Conservation (phyloP, 2,888 invertebrate genomes). For the Noctua janthina region DNA sequence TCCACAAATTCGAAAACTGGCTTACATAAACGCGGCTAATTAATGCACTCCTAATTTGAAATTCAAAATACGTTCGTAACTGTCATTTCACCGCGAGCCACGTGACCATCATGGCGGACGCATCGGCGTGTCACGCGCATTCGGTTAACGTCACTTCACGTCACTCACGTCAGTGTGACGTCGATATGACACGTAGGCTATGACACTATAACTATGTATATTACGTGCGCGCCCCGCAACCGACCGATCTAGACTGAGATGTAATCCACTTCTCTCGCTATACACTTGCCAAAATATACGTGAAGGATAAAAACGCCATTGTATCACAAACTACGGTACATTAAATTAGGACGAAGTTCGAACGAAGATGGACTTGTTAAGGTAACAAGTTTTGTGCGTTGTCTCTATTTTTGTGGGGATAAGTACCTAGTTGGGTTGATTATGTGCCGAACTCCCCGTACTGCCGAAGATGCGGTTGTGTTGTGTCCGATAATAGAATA, state of each 20-base stretch:
- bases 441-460: conserved; percentile 50
- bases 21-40: conserved; percentile 51
- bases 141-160: conserved; percentile 68
- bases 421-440: conserved; percentile 62
- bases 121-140: conserved; percentile 66
- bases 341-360: conserved; percentile 75
- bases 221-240: conserved; percentile 81
- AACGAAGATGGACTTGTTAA: conserved; percentile 71
- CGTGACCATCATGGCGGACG: conserved; percentile 67
- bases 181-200: conserved; percentile 70
- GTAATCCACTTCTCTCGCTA: conserved; percentile 77
- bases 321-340: conserved; percentile 80
- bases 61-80: conserved; percentile 68
- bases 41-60: conserved; percentile 62
- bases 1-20: conserved; percentile 25
- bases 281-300: conserved; percentile 80
- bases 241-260: conserved; percentile 85
- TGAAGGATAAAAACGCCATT: conserved; percentile 80
- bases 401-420: conserved; percentile 61
- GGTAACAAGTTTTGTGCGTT: conserved; percentile 69
- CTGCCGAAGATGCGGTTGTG: conserved; percentile 41
- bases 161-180: conserved; percentile 66
- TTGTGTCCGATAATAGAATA: conserved; percentile 52
- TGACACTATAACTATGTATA: conserved; percentile 70
- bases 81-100: conserved; percentile 68